Base-by-base conservation (phyloP, 2,797 vertebrate species). In the Acipenser transmontanus region DNA sequence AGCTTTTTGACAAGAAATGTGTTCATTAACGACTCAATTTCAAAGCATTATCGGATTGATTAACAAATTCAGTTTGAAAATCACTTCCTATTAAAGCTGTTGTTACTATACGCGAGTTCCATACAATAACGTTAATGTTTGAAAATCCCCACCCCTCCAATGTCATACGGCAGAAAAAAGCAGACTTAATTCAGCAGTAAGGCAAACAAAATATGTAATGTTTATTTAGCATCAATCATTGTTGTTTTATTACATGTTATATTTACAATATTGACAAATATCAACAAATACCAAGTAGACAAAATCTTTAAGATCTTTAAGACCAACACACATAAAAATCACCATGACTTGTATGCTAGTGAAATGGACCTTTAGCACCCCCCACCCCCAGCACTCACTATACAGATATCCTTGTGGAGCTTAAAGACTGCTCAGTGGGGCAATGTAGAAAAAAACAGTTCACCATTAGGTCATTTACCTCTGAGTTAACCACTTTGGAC, bases 151-250 rank as follows among this genome's bases (percentile, higher is more conserved):
- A 34, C 34, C 34, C 34, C 34, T 34, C 34, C 34, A 34, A 34
- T 34, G 34, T 34, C 34, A 34, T 34, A 34, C 0, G 34, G 4
- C 34, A 12, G 12, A 17, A 56, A 47, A 34, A 13, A 57, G 9
- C n/a, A 61, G 50, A 61, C 17, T 8, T 17, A 11, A 14, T 47
- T 17, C 50, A 66, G 64, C 49, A 56, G 14, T 59, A 78, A 77
- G 84, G 85, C 85, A 85, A 89, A 91, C 82, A 84, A 89, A 88
- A 87, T 83, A 78, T 84, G 74, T 80, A 52, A 77, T 79, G 84
- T 89, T 90, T 91, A 91, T 90, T 91, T 76, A 83, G 78, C 79
- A 85, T 90, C 89, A 91, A 84, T 87, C 86, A 9, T 47, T 10
- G 80, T 71, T 73, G 57, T 72, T 82, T 80, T 83, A 84, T 86